Percentiles rank a stretch among this genome's conserved stretches.
These are phyloP conservation scores for Gobio occitaniae DNA, from an alignment of 2,797 vertebrate genomes.

Conservation along the genomic window DNA sequence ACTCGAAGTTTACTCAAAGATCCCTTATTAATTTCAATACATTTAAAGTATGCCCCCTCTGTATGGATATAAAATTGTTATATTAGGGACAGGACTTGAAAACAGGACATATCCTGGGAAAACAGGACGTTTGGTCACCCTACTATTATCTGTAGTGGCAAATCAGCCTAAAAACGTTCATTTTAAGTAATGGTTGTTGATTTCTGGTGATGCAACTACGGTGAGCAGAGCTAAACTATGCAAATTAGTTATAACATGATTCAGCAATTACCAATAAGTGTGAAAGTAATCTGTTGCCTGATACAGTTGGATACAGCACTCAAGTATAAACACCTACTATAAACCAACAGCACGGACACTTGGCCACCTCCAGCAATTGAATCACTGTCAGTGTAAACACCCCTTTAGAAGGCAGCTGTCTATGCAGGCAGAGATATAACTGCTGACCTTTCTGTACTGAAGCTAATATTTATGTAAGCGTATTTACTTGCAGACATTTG, in stretches of 20 bases:
- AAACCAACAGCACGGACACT: not conserved
- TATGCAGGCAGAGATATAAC: conserved; percentile 1
- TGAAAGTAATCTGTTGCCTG: not conserved
- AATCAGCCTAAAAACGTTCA: not conserved
- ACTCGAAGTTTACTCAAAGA: too few species aligned
- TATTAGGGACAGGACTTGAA: too few species aligned
- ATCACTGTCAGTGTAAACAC: conserved; percentile 23
- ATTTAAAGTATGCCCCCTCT: too few species aligned
- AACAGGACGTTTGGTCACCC: too few species aligned
- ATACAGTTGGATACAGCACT: not conserved
- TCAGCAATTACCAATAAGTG: not conserved
- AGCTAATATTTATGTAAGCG: conserved; percentile 15
- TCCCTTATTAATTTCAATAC: too few species aligned
- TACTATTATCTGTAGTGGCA: not conserved
- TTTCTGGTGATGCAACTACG: not conserved
- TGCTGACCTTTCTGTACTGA: conserved; percentile 29
- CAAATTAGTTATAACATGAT: not conserved
- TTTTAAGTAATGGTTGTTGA: not conserved
- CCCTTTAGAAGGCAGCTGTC: not conserved
- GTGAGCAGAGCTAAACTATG: not conserved
- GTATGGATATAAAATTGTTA: too few species aligned
- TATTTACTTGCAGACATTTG: conserved; percentile 38
- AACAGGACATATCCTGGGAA: too few species aligned
- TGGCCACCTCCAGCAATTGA: not conserved
- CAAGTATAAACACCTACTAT: not conserved